Base-by-base conservation (phyloP, 2,113 vertebrate species). In the Ptyas mucosa region DNA sequence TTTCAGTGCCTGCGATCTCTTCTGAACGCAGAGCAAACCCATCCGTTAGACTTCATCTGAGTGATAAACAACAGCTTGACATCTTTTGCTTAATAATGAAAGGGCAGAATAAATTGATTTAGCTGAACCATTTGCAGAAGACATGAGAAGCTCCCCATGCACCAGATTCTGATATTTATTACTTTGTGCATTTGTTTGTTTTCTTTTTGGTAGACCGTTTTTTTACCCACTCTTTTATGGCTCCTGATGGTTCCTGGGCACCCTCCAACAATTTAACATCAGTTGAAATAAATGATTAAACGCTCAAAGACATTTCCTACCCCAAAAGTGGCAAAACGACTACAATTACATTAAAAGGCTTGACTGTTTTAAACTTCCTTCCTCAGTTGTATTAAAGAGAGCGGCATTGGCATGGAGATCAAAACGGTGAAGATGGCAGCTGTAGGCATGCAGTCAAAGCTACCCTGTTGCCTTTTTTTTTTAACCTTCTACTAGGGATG, bases 31-130 rank as follows among this genome's bases (percentile, higher is more conserved):
- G 4, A 89, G 26, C n/a, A 49, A 75, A 5, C 57, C n/a, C 81
- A 49, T 43, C 86, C 24, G 2, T 57, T 85, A 87, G 64, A 85
- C 52, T n/a, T 89, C 6, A 11, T 5, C 0, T 0, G 64, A 1
- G 6, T 91, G 10, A 54, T 93, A 89, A 89, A 49, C n/a, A 29
- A 12, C 86, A 85, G 18, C 43, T 8, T 85, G 46, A 55, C 91
- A 87, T 23, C 18, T 93, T 94, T 92, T 95, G 18, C 20, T 95
- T 90, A 21, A 4, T 64, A 90, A 39, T 7, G 21, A 86, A 86
- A 88, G 88, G 46, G 3, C 26, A 39, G 93, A 88, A 87, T 89
- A 91, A 96, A 91, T 5, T 87, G 34, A 64, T 52, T 58, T 89
- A 5, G 0, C 23, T 54, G 39, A 54, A 91, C 43, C 1, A 91